Evolutionary conservation across 2,797 vertebrate species (phyloP), one percentile per base, ranked within the genome.

Genomic region (Anguilla anguilla): DNA sequence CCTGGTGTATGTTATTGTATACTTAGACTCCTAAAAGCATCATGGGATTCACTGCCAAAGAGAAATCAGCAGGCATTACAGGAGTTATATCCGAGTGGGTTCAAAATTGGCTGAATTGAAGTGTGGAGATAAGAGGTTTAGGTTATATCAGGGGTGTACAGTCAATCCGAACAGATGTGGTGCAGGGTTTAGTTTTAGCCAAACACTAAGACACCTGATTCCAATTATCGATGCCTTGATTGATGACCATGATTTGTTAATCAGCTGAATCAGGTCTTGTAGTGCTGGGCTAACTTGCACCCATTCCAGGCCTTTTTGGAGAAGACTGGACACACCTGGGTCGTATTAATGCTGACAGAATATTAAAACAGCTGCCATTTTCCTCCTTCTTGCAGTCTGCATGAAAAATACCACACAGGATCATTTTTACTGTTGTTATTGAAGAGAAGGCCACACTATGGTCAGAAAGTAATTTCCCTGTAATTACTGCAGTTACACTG

Each of bases 401-500:
- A 49, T 9, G 17, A 49, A 43, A 35, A 43, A 46, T 25, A 10
- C 43, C 3, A 25, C 77, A 81, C 43, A 22, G 77, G 39, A 81
- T 13, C 25, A 49, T 81, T 81, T 13, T 46, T 81, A 1, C 43
- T 46, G 77, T 49, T 43, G 25, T 81, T 9, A 49, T 10, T 81
- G 43, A 22, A 81, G 43, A 43, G 74, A 79, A 43, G 39, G 22
- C 77, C 11, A 10, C 19, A 49, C 43, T 46, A 67, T 15, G 74
- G 77, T 22, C 74, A 79, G 39, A 46, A 39, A 79, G 35, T 15
- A 79, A 79, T 79, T 43, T 79, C 74, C 74, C 87, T 88, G 90
- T 92, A 89, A 90, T 93, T 89, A 90, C 89, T 87, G 89, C 7
- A 43, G 86, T 90, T 89, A 92, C 91, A 92, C 90, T 91, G 89